Base-by-base conservation (phyloP, 2,113 vertebrate genomes). In the Aegithalos caudatus region DNA sequence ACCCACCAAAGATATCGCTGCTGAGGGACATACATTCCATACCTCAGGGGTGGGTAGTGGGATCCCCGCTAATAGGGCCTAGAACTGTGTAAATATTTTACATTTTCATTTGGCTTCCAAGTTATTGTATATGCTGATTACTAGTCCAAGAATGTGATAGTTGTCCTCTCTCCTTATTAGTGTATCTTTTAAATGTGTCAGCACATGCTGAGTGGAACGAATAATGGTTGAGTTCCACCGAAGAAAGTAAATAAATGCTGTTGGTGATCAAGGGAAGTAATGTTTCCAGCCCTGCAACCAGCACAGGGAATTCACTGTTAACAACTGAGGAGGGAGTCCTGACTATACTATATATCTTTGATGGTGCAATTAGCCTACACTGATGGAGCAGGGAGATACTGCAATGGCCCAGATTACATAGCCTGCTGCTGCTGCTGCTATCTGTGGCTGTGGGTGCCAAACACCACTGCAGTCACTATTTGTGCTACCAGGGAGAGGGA, bases 401-500 rank as follows among this genome's bases (percentile, higher is more conserved):
- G 91, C 88, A 71, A 17, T 28, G 71, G 81, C 82, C 87, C 85
- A 77, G 81, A 86, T 93, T 60, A 79, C 62, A 42, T 50, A 69
- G 56, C 44, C 33, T 67, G 81, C 7, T 90, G 14, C 76, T 90
- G 14, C 76, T 64, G 77, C 80, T 81, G 3, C 53, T 54, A 33
- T 64, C 89, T 74, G 6, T 1, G 5, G 24, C 4, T 86, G 45
- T 77, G 74, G 82, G 73, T 79, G 87, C 91, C 96, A 95, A 87
- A 80, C 61, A 57, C 81, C 12, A 24, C 79, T 70, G 83, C 53
- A 94, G 94, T 64, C 87, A 38, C 84, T 86, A 33, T 12, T 92
- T 57, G 80, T 64, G 86, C 88, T 80, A 92, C 81, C 47, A 95
- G 82, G 90, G 86, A 93, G 53, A 88, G 81, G 82, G 94, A 96